Evolutionary conservation across 64 coral and sea anemone species (phyloP).

Genomic region (Anthopleura sola): DNA sequence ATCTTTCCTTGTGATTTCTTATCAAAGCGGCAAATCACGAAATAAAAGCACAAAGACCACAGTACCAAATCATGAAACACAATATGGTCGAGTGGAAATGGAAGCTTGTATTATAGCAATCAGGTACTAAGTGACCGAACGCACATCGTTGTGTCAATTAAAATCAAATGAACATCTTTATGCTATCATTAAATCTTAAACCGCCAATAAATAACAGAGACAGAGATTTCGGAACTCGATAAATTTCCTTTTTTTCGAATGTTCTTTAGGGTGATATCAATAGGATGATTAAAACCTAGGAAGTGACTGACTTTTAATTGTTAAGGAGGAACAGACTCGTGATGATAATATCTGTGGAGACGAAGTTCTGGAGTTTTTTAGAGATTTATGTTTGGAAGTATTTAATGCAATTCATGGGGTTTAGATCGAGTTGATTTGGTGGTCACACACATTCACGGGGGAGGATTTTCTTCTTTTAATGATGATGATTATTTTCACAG

Average conservation of each 20-base stretch:
- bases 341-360: neutral
- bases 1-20: slow-evolving; percentile 19
- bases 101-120: neutral
- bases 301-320: neutral
- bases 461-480: neutral
- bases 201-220: slow-evolving; percentile 9
- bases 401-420: neutral
- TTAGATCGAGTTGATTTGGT: neutral
- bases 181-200: slow-evolving; percentile 17
- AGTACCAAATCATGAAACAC: neutral
- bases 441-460: neutral
- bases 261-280: neutral
- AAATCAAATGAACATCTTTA: neutral
- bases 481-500: neutral
- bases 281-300: neutral
- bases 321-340: neutral
- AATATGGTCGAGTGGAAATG: slow-evolving; percentile 2
- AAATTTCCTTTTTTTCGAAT: neutral
- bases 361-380: neutral
- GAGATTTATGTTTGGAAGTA: neutral
- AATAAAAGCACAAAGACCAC: slow-evolving; percentile 2
- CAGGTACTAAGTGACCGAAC: neutral
- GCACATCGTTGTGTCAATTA: neutral
- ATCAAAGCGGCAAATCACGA: slow-evolving; percentile 5
- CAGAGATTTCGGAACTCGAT: slow-evolving; percentile 12